Base-by-base conservation (phyloP, 2,888 invertebrate genomes). In the Deilephila elpenor region DNA sequence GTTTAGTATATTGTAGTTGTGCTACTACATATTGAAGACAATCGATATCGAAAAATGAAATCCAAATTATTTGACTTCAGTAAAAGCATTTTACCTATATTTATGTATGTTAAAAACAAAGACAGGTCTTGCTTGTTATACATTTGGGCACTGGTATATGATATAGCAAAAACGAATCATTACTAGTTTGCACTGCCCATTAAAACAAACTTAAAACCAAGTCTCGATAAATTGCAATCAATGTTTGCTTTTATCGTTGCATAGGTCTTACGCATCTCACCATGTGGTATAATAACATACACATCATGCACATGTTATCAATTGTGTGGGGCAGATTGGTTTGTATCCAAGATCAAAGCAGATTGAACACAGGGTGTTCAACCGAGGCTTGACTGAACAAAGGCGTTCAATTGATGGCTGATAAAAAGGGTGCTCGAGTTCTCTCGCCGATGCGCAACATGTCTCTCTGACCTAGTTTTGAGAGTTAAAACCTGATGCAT, bases 401-500 rank as follows among this genome's bases (percentile, higher is more conserved):
- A 86, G 82, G 83, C 82, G 78, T 79, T 75, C 78, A 87, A 87
- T 88, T 89, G 87, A 87, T 86, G 85, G 82, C 81, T 86, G 86
- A 89, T 89, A 84, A 82, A 85, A 83, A 84, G 82, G 83, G 85
- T 79, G 78, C 64, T 72, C 59, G 32, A 70, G 73, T 53, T 29
- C 53, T 70, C 34, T 25, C 61, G 70, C 59, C 51, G 75, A 78
- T 75, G 82, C 80, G 89, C 89, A 90, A 88, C 89, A 90, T 84
- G 89, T 89, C 79, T 81, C 74, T 86, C 76, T 79, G 88, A 86
- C 90, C 90, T 84, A 89, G 75, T 85, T 89, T 79, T 72, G 59
- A 59, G 53, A 72, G 17, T 44, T 62, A 64, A 56, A 51, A 67
- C 44, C 67, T 67, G 67, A 67, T 67, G 51, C 67, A 51, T 67